Evolutionary conservation across 2,888 invertebrate genomes (phyloP).

Genomic region (Neoascia interrupta): DNA sequence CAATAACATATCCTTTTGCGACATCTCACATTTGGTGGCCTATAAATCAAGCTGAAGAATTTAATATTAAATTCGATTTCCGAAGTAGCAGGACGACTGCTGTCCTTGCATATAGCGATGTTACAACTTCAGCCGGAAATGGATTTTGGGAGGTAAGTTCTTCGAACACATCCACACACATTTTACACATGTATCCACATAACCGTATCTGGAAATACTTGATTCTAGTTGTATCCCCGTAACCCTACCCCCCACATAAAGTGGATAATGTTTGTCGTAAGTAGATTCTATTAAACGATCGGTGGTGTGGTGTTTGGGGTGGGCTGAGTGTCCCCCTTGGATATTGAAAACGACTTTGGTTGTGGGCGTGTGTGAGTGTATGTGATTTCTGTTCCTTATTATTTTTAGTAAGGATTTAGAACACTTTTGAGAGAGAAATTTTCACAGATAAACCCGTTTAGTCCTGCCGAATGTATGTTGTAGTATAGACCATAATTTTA

Average conservation of each 20-base stretch:
- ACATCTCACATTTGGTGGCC: constrained; percentile 96
- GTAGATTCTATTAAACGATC: constrained; percentile 55
- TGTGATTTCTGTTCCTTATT: constrained; percentile 8
- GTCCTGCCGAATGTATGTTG: constrained; percentile 26
- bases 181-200: constrained; percentile 2
- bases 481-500: constrained; percentile 50
- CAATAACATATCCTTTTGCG: constrained; percentile 94
- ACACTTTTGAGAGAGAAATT: constrained; percentile 18
- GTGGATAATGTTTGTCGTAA: constrained; percentile 52
- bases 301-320: neutral
- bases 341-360: too few relatives aligned
- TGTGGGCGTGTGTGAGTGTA: neutral
- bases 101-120: constrained; percentile 91
- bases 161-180: neutral
- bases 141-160: constrained; percentile 92
- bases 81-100: constrained; percentile 91
- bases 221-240: constrained; percentile 42
- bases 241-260: constrained; percentile 6
- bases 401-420: constrained; percentile 21
- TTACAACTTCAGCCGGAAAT: constrained; percentile 85
- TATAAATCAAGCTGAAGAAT: constrained; percentile 85
- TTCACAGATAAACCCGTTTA: constrained; percentile 39
- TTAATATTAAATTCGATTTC: constrained; percentile 91
- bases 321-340: constrained; percentile 5
- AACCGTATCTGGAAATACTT: constrained; percentile 1